Evolutionary conservation across 2,113 vertebrate genomes (phyloP), one percentile per base, ranked within the genome.

Genomic region (Solea senegalensis): DNA sequence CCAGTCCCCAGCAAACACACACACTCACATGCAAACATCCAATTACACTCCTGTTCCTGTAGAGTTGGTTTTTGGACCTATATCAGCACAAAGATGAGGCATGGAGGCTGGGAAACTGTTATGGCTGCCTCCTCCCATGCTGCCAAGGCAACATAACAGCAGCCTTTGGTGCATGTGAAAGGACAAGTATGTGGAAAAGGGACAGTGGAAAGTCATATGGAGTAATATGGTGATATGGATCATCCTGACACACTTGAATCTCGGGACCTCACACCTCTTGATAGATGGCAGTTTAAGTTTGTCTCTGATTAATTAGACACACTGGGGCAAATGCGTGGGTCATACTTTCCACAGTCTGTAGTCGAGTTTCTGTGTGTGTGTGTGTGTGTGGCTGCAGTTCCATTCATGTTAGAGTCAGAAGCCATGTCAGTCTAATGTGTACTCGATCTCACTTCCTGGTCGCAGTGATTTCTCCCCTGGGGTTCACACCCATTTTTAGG

Each of bases 131-230:
- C 69, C 61, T n/a, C 41, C 60, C 12, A 6, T 1, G 72, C 45
- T 21, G 26, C 82, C 83, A 76, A 86, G 76, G 72, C 59, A 80
- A 87, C 81, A 50, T 66, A 86, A 88, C 75, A 76, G 66, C 39
- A 15, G 44, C 49, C 40, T 40, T 1, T 44, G 34, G 21, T 26
- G 50, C 56, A 11, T 53, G 60, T 15, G 55, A 16, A 64, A 2
- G 62, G 16, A 15, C 5, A 68, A 53, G 7, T 49, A 7, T 1
- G 26, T n/a, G 34, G 34, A 9, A 21, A 2, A 39, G 11, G 8
- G 15, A 9, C 40, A 4, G 21, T 44, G 57, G 52, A 74, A 69
- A 54, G 8, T 28, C 2, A 21, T 21, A 21, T 21, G 21, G 21
- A 21, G 21, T 21, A 21, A 21, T 21, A 21, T 21, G 50, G 10